Conservation (phyloP, 2,113 vertebrate genomes). For the Coptodon bakossiorum region DNA sequence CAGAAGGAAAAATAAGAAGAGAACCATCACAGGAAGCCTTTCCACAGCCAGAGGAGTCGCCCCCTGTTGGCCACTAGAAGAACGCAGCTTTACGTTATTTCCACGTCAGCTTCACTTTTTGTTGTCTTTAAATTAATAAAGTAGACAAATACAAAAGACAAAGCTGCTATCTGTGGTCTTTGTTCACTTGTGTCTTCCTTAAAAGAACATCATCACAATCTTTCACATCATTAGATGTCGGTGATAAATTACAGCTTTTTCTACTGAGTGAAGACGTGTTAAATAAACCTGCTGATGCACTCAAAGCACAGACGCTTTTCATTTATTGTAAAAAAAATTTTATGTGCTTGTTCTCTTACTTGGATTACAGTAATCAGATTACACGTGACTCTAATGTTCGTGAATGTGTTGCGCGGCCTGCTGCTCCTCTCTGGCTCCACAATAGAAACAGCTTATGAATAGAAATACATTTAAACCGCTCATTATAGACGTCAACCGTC, state of each 20-base stretch:
- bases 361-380: not conserved
- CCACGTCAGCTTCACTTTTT: not conserved
- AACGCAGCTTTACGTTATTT: not conserved
- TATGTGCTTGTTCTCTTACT: not conserved
- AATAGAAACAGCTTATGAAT: slow-evolving; percentile 15
- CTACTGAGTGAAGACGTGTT: not conserved
- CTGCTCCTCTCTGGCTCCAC: not conserved
- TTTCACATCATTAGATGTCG: not conserved
- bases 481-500: slow-evolving; percentile 40
- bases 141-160: not conserved
- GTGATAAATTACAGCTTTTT: not conserved
- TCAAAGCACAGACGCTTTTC: not conserved
- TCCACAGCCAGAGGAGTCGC: not conserved
- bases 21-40: not conserved
- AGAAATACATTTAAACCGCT: slow-evolving; percentile 52
- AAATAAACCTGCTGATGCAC: not conserved
- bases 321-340: not conserved
- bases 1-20: not conserved
- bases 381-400: not conserved
- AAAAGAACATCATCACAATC: not conserved
- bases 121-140: not conserved
- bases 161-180: not conserved
- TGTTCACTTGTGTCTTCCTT: not conserved
- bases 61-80: not conserved
- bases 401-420: not conserved